Evolutionary conservation across 2,113 vertebrate genomes (phyloP).

Genomic region (Accipiter virgatus): DNA sequence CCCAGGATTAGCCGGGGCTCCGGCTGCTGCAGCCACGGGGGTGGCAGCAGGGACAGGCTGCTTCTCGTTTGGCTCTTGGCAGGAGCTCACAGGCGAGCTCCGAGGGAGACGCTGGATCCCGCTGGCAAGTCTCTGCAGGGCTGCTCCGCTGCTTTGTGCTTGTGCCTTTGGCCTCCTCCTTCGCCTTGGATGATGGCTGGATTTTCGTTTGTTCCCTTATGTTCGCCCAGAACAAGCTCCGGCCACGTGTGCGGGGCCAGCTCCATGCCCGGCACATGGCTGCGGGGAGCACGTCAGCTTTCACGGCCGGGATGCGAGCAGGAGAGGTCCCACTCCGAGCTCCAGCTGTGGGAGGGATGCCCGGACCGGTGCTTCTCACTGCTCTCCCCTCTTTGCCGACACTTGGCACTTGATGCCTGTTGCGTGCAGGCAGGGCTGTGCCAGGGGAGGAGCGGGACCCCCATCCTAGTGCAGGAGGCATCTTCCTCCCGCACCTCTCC

Average conservation of each 20-base stretch:
- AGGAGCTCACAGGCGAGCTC: background rate
- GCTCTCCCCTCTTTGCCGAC: background rate
- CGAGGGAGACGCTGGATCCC: background rate
- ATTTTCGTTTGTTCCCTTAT: background rate
- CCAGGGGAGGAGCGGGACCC: background rate
- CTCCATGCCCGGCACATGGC: background rate
- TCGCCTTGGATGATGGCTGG: background rate
- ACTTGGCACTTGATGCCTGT: background rate
- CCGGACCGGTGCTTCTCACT: accelerated
- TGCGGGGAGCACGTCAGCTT: background rate
- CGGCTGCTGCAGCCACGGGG: background rate
- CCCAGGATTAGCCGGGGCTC: background rate
- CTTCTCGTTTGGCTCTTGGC: background rate
- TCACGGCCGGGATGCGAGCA: accelerated
- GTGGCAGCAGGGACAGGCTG: background rate
- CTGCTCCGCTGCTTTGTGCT: background rate
- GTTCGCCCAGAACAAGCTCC: background rate
- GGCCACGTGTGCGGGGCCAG: background rate
- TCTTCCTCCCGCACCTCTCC: background rate
- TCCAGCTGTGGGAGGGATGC: background rate
- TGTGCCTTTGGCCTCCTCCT: background rate
- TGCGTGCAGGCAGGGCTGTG: background rate
- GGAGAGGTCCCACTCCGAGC: background rate
- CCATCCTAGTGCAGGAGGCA: background rate
- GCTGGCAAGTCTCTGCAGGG: background rate